phyloP scores from a whole-genome alignment of 2,113 vertebrate genomes.

The Columba janthina region DNA sequence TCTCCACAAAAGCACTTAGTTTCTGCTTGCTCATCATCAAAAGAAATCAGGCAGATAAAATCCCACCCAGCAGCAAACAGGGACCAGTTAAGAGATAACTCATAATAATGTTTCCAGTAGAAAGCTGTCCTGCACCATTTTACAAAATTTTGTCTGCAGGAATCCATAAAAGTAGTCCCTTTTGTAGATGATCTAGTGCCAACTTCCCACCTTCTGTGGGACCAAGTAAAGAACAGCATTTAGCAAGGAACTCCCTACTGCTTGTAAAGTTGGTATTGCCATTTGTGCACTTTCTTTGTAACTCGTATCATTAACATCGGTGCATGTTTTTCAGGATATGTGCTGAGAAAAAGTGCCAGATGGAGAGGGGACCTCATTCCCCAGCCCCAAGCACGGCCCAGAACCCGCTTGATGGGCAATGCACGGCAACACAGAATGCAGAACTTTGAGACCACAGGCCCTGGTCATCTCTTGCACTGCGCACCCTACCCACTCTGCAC shows the following conservation, averaged over 20 bases:
- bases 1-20: not conserved
- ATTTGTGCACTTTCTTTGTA: not conserved
- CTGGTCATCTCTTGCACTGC: not conserved
- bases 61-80: not conserved
- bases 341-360: not conserved
- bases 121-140: not conserved
- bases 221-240: not conserved
- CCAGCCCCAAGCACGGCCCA: not conserved
- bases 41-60: not conserved
- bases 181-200: not conserved
- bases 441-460: not conserved
- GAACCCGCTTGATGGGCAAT: not conserved
- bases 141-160: not conserved
- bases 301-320: not conserved
- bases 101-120: not conserved
- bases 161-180: not conserved
- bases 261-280: accelerated
- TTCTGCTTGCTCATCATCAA: not conserved
- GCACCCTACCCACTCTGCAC: not conserved
- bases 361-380: not conserved
- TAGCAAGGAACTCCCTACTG: not conserved
- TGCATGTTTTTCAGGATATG: accelerated
- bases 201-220: not conserved
- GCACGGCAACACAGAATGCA: not conserved
- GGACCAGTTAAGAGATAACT: not conserved